Evolutionary conservation across 2,888 invertebrate genomes (phyloP).

Genomic region (Chloroclystis v-ata): DNA sequence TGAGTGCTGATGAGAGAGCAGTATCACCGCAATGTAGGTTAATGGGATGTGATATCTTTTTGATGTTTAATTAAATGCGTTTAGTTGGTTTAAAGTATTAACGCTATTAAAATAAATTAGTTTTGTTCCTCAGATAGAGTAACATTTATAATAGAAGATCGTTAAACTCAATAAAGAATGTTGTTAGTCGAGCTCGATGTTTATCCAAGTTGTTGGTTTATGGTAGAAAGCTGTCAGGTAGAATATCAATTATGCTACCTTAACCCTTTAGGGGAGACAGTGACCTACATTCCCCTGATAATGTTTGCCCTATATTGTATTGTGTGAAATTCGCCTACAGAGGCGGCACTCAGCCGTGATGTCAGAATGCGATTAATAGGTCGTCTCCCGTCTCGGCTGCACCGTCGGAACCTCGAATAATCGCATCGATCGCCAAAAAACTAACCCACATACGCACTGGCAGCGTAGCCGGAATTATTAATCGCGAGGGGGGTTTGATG

Average conservation of each 20-base stretch:
- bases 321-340: conserved; percentile 29
- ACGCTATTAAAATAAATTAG: not conserved
- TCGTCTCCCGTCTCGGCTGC: conserved; percentile 62
- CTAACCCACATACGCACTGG: conserved; percentile 78
- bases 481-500: conserved; percentile 48
- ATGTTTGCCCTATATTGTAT: conserved; percentile 30
- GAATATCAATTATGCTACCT: conserved; percentile 20
- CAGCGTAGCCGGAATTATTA: conserved; percentile 78
- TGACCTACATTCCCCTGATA: conserved; percentile 30
- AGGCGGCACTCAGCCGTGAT: conserved; percentile 43
- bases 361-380: conserved; percentile 63
- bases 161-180: too few relatives aligned
- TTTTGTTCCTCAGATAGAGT: too few relatives aligned
- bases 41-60: too few relatives aligned
- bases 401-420: conserved; percentile 70
- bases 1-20: too few relatives aligned
- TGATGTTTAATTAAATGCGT: too few relatives aligned
- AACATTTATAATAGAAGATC: too few relatives aligned
- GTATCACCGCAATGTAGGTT: too few relatives aligned
- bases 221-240: too few relatives aligned
- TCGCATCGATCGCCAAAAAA: conserved; percentile 78
- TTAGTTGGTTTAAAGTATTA: not conserved
- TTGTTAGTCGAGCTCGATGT: too few relatives aligned
- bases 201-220: too few relatives aligned
- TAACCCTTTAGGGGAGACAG: conserved; percentile 29